These are phyloP conservation scores for Hydropsyche betteni DNA, from an alignment of 2,888 invertebrate species.

Conservation along the genomic window DNA sequence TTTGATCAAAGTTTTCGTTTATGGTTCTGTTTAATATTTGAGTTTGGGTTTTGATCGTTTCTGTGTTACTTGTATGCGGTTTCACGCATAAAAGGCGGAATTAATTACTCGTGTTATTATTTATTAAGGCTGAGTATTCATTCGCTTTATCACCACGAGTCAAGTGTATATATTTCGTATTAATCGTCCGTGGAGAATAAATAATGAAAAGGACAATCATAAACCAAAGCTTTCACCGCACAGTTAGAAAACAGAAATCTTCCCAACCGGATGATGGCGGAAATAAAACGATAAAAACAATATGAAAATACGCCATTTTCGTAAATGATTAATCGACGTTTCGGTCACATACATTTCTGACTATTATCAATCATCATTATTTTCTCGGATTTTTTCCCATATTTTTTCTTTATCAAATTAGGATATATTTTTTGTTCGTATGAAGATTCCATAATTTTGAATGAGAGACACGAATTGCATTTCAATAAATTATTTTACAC, in stretches of 20 bases:
- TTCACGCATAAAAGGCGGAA: background rate
- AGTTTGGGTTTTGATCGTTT: no score
- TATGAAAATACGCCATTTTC: conserved; percentile 23
- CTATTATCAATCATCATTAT: conserved; percentile 30
- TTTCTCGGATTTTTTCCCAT: background rate
- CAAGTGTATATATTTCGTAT: conserved; percentile 13
- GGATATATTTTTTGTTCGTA: no score
- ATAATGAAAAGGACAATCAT: background rate
- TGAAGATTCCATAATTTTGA: no score
- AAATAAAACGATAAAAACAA: conserved; percentile 2
- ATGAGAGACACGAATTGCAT: no score
- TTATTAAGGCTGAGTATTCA: conserved; percentile 3
- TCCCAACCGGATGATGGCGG: background rate
- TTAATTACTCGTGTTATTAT: conserved; percentile 25
- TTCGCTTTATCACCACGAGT: conserved; percentile 5
- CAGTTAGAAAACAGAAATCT: background rate
- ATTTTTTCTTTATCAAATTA: background rate
- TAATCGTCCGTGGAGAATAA: conserved; percentile 22
- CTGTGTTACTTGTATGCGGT: no score
- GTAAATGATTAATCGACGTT: conserved; percentile 6
- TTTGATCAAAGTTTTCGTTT: no score
- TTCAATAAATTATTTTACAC: no score
- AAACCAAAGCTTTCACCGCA: background rate
- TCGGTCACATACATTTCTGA: conserved; percentile 12
- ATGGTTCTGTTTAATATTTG: no score